phyloP scores from a whole-genome alignment of 1,140 invertebrate species.

The Trichomalopsis sarcophagae region DNA sequence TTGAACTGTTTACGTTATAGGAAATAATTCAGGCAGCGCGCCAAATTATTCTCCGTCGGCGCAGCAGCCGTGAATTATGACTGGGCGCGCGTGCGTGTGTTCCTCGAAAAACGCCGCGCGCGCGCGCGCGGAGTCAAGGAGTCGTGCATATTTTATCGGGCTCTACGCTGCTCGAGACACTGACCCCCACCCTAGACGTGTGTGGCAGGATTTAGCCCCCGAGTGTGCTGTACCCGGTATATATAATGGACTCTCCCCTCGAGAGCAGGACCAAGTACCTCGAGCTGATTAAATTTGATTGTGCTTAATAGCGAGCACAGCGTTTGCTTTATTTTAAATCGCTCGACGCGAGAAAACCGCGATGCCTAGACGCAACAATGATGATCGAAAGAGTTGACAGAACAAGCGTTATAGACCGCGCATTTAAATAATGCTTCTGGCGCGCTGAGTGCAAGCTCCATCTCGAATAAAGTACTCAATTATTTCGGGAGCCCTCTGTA shows the following conservation, averaged over 20 bases:
- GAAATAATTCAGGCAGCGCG: neutral
- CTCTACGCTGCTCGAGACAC: neutral
- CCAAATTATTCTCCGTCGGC: constrained; percentile 24
- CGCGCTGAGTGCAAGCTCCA: neutral
- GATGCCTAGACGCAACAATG: too few species aligned
- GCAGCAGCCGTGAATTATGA: neutral
- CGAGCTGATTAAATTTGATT: constrained; percentile 18
- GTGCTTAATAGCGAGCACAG: neutral
- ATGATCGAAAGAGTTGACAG: too few species aligned
- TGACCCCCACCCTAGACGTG: neutral
- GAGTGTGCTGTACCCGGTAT: too few species aligned
- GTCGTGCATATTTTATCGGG: neutral
- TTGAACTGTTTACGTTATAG: neutral
- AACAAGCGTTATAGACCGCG: neutral
- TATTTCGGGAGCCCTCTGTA: neutral
- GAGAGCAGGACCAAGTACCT: neutral
- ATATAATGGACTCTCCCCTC: neutral
- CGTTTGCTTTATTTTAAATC: neutral
- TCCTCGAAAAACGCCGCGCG: neutral
- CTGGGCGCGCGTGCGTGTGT: too few species aligned
- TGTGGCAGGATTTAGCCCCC: neutral
- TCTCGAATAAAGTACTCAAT: constrained; percentile 20
- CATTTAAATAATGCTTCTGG: constrained; percentile 20
- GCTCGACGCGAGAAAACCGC: too few species aligned
- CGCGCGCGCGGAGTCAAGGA: neutral